Base-by-base conservation (phyloP, 2,113 vertebrate genomes). In the Cercocebus atys region DNA sequence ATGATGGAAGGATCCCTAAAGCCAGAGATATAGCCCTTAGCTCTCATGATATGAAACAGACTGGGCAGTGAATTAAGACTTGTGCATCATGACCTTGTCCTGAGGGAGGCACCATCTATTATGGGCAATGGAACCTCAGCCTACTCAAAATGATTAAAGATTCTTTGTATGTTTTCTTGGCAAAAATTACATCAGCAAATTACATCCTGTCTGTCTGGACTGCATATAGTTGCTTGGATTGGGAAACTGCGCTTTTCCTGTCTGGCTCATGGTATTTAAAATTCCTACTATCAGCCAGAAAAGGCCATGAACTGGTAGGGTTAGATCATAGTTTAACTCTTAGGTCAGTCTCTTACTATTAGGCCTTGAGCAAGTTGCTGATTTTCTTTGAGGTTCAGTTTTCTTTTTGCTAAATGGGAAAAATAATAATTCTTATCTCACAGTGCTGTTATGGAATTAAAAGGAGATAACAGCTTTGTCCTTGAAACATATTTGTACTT, bases 161-260 rank as follows among this genome's bases (percentile, higher is more conserved):
- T 95, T 97, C n/a, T 13, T 92, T 96, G 96, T 81, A 92, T 96
- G 52, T 93, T 96, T 96, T 93, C 93, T 97, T 97, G 94, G 94
- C 92, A 96, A 97, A 97, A 93, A 83, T 94, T 27, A 85, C 64
- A 95, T 92, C 72, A 95, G 57, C 59, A 96, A 95, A 94, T 97
- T 98, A 93, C 64, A 95, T 96, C 47, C 43, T 92, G 90, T 96
- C 86, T 96, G n/a, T 94, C 80, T 97, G 81, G 73, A 43, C 75
- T 92, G 25, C 25, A 73, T 52, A 93, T 78, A 90, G 23, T 97
- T 78, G 20, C 50, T 94, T 91, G 52, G 81, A 95, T 84, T 92
- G 50, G 83, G 83, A 95, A 92, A 90, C 47, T 87, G 70, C 76
- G 57, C 94, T 98, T 95, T 96, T 27, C 9, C 88, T 96, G 57